These are phyloP conservation scores for Sisor rabdophorus DNA, from an alignment of 2,113 vertebrate species.

Conservation along the genomic window DNA sequence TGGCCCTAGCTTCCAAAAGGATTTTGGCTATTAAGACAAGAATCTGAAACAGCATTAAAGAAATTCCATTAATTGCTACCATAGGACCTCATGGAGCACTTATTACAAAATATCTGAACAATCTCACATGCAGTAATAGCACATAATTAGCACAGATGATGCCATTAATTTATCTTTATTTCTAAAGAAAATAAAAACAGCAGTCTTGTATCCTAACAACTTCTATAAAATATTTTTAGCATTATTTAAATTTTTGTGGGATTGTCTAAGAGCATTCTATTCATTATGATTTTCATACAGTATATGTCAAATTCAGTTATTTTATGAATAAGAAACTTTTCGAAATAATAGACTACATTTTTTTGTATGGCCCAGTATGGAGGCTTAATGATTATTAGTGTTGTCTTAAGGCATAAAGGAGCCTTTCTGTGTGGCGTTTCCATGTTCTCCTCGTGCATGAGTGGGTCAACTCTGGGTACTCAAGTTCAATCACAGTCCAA, in stretches of 20 bases:
- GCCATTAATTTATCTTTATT: not conserved
- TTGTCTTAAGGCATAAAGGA: no score
- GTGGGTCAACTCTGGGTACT: no score
- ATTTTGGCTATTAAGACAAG: slow-evolving; percentile 56
- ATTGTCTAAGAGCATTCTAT: slow-evolving; percentile 24
- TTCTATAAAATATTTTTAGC: slow-evolving; percentile 10
- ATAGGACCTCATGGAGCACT: slow-evolving; percentile 14
- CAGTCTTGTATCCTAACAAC: slow-evolving; percentile 5
- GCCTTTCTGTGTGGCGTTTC: no score
- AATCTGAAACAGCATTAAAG: slow-evolving; percentile 57
- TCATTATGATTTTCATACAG: slow-evolving; percentile 17
- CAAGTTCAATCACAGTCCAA: no score
- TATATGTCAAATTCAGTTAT: slow-evolving; percentile 17
- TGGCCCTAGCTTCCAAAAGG: slow-evolving; percentile 46
- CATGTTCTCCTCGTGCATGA: no score
- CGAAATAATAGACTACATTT: not conserved
- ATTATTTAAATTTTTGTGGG: slow-evolving; percentile 19
- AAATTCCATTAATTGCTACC: slow-evolving; percentile 55
- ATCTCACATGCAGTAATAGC: not conserved
- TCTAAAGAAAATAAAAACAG: slow-evolving; percentile 29
- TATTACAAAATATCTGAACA: not conserved
- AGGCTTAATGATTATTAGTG: not conserved
- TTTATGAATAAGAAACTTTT: slow-evolving; percentile 24
- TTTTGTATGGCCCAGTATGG: no score
- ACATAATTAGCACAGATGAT: not conserved